A percentile compares a stretch with the other conserved stretches of the same genome.
These are phyloP conservation scores for Bombus difficillimus DNA, from an alignment of 1,140 invertebrate genomes.

Conservation along the genomic window DNA sequence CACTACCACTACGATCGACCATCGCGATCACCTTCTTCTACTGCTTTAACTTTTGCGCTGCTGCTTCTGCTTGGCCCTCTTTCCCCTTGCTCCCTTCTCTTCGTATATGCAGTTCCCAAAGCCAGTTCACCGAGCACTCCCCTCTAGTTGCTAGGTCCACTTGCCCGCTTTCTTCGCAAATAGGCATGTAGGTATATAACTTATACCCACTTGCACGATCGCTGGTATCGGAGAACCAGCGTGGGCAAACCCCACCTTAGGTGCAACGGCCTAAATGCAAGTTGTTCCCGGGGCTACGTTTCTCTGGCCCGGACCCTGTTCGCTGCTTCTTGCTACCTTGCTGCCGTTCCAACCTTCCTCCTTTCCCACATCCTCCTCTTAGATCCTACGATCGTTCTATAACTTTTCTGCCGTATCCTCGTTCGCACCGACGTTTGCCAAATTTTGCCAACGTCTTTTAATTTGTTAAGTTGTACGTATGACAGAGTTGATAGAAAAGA, in stretches of 20 bases:
- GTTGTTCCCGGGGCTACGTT: constrained; percentile 74
- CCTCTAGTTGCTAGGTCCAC: constrained; percentile 80
- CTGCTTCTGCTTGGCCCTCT: constrained; percentile 27
- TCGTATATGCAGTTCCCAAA: constrained; percentile 50
- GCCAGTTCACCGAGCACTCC: constrained; percentile 36
- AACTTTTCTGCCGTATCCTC: not conserved
- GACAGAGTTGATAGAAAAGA: not conserved
- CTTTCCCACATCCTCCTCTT: not conserved
- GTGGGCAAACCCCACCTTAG: constrained; percentile 66
- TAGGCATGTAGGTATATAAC: constrained; percentile 52
- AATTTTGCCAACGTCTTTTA: no score
- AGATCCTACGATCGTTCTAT: not conserved
- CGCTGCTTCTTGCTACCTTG: constrained; percentile 32
- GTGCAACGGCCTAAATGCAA: constrained; percentile 80
- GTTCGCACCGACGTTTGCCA: not conserved
- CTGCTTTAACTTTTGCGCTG: constrained; percentile 33
- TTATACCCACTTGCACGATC: constrained; percentile 38
- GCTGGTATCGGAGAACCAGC: constrained; percentile 39
- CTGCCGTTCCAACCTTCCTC: not conserved
- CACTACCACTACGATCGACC: constrained; percentile 17
- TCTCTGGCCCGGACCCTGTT: constrained; percentile 58
- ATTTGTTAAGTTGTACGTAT: no score
- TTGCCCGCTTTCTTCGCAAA: constrained; percentile 75
- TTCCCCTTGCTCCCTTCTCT: constrained; percentile 29
- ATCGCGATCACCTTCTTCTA: constrained; percentile 46